These are phyloP conservation scores for Euleptes europaea DNA, from an alignment of 2,113 vertebrate genomes.

Conservation along the genomic window DNA sequence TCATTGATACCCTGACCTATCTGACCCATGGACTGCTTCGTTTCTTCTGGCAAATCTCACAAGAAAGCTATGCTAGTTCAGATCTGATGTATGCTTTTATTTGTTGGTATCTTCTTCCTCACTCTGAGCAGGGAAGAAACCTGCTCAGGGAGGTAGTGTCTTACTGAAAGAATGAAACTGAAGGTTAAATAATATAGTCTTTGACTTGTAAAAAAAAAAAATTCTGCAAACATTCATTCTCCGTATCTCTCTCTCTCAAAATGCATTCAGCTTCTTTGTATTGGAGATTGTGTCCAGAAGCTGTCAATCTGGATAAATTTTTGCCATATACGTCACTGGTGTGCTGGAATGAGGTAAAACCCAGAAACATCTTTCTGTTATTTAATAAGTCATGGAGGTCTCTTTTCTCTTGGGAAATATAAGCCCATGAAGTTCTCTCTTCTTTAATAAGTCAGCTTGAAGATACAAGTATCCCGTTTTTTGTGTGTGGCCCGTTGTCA, in stretches of 20 bases:
- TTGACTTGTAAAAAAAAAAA: not conserved
- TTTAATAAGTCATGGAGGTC: not conserved
- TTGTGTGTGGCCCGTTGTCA: not conserved
- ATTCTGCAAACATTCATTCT: not conserved
- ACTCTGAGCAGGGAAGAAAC: not conserved
- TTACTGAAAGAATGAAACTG: not conserved
- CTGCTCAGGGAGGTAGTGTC: not conserved
- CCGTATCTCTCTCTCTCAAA: not conserved
- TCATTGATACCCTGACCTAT: too few relatives aligned
- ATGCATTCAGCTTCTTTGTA: slow-evolving; percentile 83
- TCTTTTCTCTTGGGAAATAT: not conserved
- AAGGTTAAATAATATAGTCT: not conserved
- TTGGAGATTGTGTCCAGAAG: slow-evolving; percentile 81
- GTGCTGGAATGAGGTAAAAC: slow-evolving; percentile 82
- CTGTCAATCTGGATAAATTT: slow-evolving; percentile 81
- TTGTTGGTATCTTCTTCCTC: not conserved
- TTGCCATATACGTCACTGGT: slow-evolving; percentile 86
- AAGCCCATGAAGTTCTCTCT: rapidly evolving
- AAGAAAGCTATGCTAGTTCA: not conserved
- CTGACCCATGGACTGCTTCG: too few relatives aligned
- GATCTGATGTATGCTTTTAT: not conserved
- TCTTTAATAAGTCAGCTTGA: not conserved
- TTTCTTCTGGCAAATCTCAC: not conserved
- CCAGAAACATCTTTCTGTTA: not conserved
- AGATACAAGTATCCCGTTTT: not conserved